Evolutionary conservation across 2,797 vertebrate species (phyloP), one percentile per base, ranked within the genome.

Genomic region (Lophius americanus): DNA sequence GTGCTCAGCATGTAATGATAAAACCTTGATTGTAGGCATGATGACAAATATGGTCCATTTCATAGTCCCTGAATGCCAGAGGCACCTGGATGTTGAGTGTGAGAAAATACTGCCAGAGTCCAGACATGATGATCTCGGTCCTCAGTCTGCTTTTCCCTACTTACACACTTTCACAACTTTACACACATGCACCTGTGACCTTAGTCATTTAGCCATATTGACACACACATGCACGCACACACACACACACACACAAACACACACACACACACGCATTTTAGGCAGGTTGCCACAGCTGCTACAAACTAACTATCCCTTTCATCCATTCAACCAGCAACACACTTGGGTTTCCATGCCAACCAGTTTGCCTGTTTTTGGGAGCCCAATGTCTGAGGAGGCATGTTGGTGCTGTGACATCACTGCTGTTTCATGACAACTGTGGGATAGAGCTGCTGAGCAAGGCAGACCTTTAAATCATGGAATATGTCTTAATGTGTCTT

Each of bases 401-500:
- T 44, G 9, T 37, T 61, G 59, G 49, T 72, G 63, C 72, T 75
- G 81, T 92, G 90, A 92, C 87, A 86, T 92, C 90, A 93, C 55
- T 54, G 9, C 59, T 67, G 66, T 89, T 92, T 91, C 80, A 88
- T 85, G 70, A 90, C 78, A 86, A 87, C 82, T 86, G 77, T 88
- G 88, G 85, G 83, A 70, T 72, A 68, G 65, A 73, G 85, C 77
- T 86, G 85, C 86, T 88, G 85, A 90, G 78, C 76, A 84, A 82
- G 78, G 70, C 88, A 83, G 74, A 75, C 67, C 76, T 83, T 81
- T 86, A 90, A 89, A 88, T 92, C 85, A 85, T 81, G 70, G 77
- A 87, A 86, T 89, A 89, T 74, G 81, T 79, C 86, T 89, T 87
- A 91, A 92, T 90, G 86, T 78, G 81, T 87, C 88, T 85, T 88